Evolutionary conservation across 2,113 vertebrate species (phyloP), one percentile per base, ranked within the genome.

Genomic region (Oreochromis aureus): DNA sequence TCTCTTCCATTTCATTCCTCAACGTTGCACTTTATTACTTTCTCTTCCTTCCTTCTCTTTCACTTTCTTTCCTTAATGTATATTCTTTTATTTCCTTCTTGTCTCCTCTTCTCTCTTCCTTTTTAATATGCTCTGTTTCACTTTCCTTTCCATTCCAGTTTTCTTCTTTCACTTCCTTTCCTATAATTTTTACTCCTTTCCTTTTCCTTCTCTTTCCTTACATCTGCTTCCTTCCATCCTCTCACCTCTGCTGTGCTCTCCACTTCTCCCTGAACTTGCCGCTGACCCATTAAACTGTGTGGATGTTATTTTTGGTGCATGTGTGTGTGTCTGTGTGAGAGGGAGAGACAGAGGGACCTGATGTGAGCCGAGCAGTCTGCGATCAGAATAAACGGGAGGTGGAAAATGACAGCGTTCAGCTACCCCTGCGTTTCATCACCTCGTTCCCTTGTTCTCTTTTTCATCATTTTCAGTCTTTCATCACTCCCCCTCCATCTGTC

Each of bases 241-340:
- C 24, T 56, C 51, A 51, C 55, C 80, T 80, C 76, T 71, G 32
- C 53, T 18, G 36, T 56, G 19, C 81, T 80, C 83, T 51, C 81
- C 22, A 6, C 13, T 54, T 86, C 81, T 63, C 46, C 59, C 78
- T 89, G 88, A 89, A 92, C 90, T 46, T 46, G 61, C 85, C 51
- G 6, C 34, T 87, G 92, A 92, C 87, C 93, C 90, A 51, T 85
- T 87, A 89, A 92, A 91, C 86, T 71, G 19, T 34, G 76, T 48
- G 79, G 76, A 86, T 91, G 85, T 88, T 93, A 91, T 92, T 92
- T 95, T 93, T 88, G 80, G 83, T 88, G 80, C 92, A 85, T 61
- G 84, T 80, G 83, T 61, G 66, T 30, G 46, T 2, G 36, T n/a
- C 53, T 76, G 39, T 73, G 5, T 7, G 39, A 46, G 51, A 9